Conservation (phyloP, 2,113 vertebrate species). For the Albula goreensis region DNA sequence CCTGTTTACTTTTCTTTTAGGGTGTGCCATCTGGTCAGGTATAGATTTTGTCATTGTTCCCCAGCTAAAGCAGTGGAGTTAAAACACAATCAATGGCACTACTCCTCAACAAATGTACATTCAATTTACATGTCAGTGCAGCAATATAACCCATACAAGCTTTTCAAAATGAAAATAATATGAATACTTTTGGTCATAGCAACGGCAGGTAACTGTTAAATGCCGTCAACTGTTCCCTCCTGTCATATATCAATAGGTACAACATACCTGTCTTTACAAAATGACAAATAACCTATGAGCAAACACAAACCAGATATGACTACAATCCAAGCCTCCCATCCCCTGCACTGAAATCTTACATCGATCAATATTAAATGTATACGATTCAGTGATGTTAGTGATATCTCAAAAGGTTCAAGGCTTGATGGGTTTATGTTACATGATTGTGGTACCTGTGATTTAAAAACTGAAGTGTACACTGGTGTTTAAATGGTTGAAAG, state of each 20-base stretch:
- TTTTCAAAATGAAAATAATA: background rate
- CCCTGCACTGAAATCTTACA: background rate
- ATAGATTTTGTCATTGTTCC: no score
- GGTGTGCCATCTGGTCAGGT: no score
- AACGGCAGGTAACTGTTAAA: background rate
- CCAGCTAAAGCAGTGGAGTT: no score
- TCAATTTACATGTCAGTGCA: no score
- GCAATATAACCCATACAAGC: no score
- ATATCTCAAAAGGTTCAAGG: background rate
- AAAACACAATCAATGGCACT: background rate
- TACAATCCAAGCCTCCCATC: no score
- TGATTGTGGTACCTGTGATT: background rate
- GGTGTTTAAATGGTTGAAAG: background rate
- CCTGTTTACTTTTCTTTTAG: no score
- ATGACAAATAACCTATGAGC: background rate
- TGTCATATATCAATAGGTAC: no score
- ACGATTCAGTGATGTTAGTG: background rate
- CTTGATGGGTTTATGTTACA: background rate
- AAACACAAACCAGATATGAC: background rate
- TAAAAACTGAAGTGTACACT: background rate
- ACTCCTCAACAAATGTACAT: background rate
- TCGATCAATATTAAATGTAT: background rate
- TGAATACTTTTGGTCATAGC: background rate
- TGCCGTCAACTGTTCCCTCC: no score
- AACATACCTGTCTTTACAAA: background rate